These are phyloP conservation scores for Manis crassicaudata DNA, from an alignment of 2,797 vertebrate genomes.

Conservation along the genomic window DNA sequence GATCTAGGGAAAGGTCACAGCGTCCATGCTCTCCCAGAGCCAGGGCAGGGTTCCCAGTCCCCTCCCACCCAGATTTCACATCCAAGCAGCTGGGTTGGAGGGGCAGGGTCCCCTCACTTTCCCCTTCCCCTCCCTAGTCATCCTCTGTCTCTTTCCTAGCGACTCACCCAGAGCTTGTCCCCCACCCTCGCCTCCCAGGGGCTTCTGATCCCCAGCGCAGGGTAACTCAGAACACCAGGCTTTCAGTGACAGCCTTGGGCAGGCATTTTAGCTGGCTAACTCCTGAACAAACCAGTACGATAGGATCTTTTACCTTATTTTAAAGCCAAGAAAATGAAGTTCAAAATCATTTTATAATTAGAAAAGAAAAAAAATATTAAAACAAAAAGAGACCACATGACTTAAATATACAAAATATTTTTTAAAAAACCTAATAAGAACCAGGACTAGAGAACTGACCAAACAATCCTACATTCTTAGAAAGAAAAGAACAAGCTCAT, in stretches of 20 bases:
- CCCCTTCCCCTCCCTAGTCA: not conserved
- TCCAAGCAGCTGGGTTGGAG: not conserved
- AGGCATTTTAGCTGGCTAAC: not conserved
- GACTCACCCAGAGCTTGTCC: not conserved
- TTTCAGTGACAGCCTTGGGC: not conserved
- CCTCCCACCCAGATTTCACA: not conserved
- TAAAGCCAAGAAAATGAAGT: not conserved
- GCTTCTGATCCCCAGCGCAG: not conserved
- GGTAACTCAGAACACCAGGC: not conserved
- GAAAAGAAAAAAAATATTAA: not conserved
- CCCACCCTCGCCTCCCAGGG: not conserved
- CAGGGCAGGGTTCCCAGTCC: not conserved
- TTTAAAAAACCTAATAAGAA: not conserved
- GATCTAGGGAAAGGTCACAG: not conserved
- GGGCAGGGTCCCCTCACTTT: not conserved
- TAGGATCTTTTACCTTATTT: not conserved
- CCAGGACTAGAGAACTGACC: not conserved
- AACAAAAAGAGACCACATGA: not conserved
- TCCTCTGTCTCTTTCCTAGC: not conserved
- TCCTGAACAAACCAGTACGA: not conserved
- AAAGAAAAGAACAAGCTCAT: not conserved
- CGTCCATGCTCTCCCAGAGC: not conserved
- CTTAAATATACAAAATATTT: not conserved
- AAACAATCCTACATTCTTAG: not conserved
- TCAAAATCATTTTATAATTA: slow-evolving; percentile 33